Evolutionary conservation across 2,888 invertebrate genomes (phyloP), one percentile per base, ranked within the genome.

Genomic region (Psylliodes chrysocephalus): DNA sequence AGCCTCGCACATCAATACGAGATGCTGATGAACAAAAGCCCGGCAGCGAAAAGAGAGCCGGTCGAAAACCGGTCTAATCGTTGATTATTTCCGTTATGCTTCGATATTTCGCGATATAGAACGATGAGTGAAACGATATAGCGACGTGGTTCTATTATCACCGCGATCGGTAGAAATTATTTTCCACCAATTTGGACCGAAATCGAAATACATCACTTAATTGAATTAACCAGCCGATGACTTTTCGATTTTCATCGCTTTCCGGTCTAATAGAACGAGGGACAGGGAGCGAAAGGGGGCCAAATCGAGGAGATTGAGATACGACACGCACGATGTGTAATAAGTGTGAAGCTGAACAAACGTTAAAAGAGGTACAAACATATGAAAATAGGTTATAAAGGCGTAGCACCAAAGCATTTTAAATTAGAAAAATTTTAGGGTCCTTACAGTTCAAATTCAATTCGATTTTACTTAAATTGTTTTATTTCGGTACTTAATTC

Each of bases 141-240:
- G 51, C 51, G 33, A 47, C 10, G 17, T 25, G 19, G 28, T 52
- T 51, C 64, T 51, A 64, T 64, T 60, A 64, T 60, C 59, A 19
- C 19, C 38, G 46, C 44, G 38, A 67, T 67, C 67, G 67, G 59
- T 60, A 56, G 61, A 66, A 66, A 69, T 69, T 64, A 64, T 53
- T 61, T 67, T 64, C 53, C 60, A 54, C 63, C 63, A 67, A 67
- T 67, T 67, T 64, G 51, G 57, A 38, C 59, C 40, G 46, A 49
- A 57, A 53, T 57, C 55, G 64, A 63, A 69, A 69, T 69, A 69
- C 66, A 63, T 61, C 68, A 53, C 51, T 60, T 69, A 69, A 69
- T 69, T 69, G 62, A 64, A 63, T 69, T 57, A 64, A 44, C 54
- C 61, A 59, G 62, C 49, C 63, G 68, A 68, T 68, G 56, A 59